Evolutionary conservation across 2,113 vertebrate species (phyloP), one percentile per base, ranked within the genome.

Genomic region (Alethe diademata): DNA sequence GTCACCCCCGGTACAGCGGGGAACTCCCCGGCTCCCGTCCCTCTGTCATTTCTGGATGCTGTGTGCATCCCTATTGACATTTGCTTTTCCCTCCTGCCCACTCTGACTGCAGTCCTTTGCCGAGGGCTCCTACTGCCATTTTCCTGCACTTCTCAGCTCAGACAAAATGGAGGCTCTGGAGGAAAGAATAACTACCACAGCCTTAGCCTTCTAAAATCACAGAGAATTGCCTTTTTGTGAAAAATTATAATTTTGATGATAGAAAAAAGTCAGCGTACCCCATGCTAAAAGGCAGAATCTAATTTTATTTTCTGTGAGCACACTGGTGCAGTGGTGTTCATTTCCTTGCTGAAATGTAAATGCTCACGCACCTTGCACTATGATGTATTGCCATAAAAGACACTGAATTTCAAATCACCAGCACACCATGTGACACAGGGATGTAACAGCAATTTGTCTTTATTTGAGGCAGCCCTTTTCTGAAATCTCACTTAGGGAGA

Each of bases 141-240:
- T 96, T 53, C 82, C 88, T 93, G 75, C 26, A 9, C 50, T 70
- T 42, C 81, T 50, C 78, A 20, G 92, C 93, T 90, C 67, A 93
- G 56, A 97, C 96, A 96, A 96, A 96, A 96, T 96, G 94, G 94
- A 96, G 85, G 87, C 85, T 82, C 83, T 61, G 90, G 54, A 81
- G 71, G 53, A 71, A 58, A 78, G n/a, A 12, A 62, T 26, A 54
- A 25, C 72, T 42, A 3, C 35, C 22, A 45, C 23, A 67, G 88
- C 40, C 25, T 17, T 7, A 19, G 56, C 40, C 66, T 76, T 42
- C 72, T 71, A 42, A 78, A 86, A 88, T 43, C 14, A 5, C n/a
- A 36, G 15, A 14, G 28, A 53, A 71, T 54, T 15, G 10, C 47
- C 64, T 43, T 60, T 60, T 25, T 26, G n/a, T 17, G 26, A 73